phyloP scores from a whole-genome alignment of 2,113 vertebrate genomes.

The Corythornis cristatus region DNA sequence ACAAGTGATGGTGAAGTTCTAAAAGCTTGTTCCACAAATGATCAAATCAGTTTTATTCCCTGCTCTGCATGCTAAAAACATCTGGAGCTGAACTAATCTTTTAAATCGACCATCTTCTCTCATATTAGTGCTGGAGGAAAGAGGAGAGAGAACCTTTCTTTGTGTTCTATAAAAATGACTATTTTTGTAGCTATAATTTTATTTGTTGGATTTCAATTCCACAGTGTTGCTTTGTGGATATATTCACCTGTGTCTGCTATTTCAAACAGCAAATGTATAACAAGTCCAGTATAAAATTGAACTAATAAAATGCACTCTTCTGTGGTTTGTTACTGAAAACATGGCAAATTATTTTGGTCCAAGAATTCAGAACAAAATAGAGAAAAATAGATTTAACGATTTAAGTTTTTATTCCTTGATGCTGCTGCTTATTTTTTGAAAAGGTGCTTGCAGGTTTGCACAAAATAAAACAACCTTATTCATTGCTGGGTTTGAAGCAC shows the following conservation, averaged over 20 bases:
- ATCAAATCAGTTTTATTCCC: slow-evolving; percentile 52
- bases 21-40: slow-evolving; percentile 50
- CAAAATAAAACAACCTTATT: slow-evolving; percentile 21
- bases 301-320: slow-evolving; percentile 21
- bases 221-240: slow-evolving; percentile 30
- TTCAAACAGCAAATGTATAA: slow-evolving; percentile 43
- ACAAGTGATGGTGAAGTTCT: slow-evolving; percentile 53
- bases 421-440: slow-evolving; percentile 24
- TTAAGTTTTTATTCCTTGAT: not conserved
- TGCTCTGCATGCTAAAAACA: slow-evolving; percentile 39
- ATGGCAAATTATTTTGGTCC: slow-evolving; percentile 34
- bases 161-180: slow-evolving; percentile 37
- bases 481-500: slow-evolving; percentile 51
- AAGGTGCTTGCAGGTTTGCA: slow-evolving; percentile 57
- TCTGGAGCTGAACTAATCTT: slow-evolving; percentile 44
- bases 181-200: slow-evolving; percentile 55
- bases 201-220: slow-evolving; percentile 28
- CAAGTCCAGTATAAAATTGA: slow-evolving; percentile 61
- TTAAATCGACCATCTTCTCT: slow-evolving; percentile 22
- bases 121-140: not conserved
- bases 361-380: not conserved
- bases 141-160: not conserved
- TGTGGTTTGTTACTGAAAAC: not conserved
- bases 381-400: not conserved
- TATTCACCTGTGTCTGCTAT: slow-evolving; percentile 43